phyloP scores from a whole-genome alignment of 1,140 invertebrate genomes.

The Heliconius hewitsoni region DNA sequence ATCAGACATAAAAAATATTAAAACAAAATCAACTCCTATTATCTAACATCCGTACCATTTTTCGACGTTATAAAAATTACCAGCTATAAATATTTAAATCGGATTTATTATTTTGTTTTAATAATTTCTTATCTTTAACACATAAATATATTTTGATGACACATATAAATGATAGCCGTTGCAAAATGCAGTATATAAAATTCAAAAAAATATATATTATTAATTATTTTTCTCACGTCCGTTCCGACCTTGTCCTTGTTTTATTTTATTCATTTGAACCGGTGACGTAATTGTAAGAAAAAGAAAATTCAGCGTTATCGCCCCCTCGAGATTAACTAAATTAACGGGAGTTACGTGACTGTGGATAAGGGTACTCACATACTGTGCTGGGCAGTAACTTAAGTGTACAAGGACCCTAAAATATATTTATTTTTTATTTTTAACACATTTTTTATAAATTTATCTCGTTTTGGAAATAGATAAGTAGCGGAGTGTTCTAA shows the following conservation, averaged over 20 bases:
- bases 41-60: no score
- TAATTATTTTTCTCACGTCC: slow-evolving; percentile 21
- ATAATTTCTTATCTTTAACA: no score
- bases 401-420: neutral
- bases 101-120: no score
- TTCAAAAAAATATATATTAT: neutral
- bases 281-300: slow-evolving; percentile 44
- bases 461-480: neutral
- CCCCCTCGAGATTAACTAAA: slow-evolving; percentile 42
- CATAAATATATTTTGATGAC: no score
- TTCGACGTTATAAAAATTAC: no score
- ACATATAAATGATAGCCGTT: no score
- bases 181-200: no score
- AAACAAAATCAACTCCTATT: no score
- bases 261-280: slow-evolving; percentile 39
- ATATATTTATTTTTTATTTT: neutral
- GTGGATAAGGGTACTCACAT: neutral
- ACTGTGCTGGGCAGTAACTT: neutral
- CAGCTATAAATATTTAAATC: no score
- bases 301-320: slow-evolving; percentile 49
- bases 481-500: no score
- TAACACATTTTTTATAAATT: neutral
- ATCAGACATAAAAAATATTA: no score
- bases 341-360: slow-evolving; percentile 54
- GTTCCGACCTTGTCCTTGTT: slow-evolving; percentile 33